Base-by-base conservation (phyloP, 2,113 vertebrate species). In the Pandion haliaetus region DNA sequence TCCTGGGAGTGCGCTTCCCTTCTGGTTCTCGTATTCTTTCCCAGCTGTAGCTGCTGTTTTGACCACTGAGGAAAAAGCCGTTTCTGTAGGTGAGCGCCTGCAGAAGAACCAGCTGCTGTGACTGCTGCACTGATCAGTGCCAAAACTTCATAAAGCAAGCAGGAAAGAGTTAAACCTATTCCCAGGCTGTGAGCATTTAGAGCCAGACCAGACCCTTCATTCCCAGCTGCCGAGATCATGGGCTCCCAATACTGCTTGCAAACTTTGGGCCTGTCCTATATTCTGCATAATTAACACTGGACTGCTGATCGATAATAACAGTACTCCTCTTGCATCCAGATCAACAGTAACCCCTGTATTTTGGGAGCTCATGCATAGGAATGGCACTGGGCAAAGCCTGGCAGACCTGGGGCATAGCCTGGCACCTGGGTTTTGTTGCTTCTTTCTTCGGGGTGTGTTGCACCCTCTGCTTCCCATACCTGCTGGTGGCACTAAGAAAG, bases 111-210 rank as follows among this genome's bases (percentile, higher is more conserved):
- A 82, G 49, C 62, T 95, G 70, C 76, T 66, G 32, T 40, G n/a
- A 21, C 13, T 34, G 73, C 91, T 84, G 31, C 70, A 25, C 54
- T 38, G n/a, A 52, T 87, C 31, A 32, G 45, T 70, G 66, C 58
- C 82, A 85, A 57, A 92, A 88, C 66, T 72, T 67, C 5, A 3
- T 47, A 20, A 71, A 76, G n/a, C 0, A 0, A 87, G 38, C 73
- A 90, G 78, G 73, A 90, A 95, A 73, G 83, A 85, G 86, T 96
- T 95, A 96, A 93, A 69, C 1, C 3, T 45, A 49, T 69, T 95
- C 80, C 52, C 84, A 93, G 73, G 49, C 77, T 93, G 28, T 66
- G 14, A 76, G 38, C 77, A 42, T 85, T 79, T 72, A 77, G 5
- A 93, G 42, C 55, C 87, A 86, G 55, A 58, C 54, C 66, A 85